Evolutionary conservation across 2,888 invertebrate species (phyloP), one percentile per base, ranked within the genome.

Genomic region (Synanthedon vespiformis): DNA sequence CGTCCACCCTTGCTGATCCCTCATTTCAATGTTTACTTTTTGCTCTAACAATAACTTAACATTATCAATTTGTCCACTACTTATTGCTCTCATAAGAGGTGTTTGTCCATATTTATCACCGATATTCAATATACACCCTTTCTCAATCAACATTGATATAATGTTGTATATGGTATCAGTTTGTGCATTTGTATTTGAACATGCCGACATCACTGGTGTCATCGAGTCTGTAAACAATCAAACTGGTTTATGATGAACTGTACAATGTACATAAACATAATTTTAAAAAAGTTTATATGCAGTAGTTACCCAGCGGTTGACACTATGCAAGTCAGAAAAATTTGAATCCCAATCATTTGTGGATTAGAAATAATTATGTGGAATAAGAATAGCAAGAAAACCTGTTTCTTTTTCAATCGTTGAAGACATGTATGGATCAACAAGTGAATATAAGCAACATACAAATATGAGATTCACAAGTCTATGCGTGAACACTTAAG

Each of bases 181-280:
- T 56, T 71, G 77, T n/a, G 76, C 77, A 56, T 87, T 89, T 60
- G 77, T 83, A 61, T 90, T 91, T n/a, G 89, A 84, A 62, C 91
- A 91, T 34, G 89, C 86, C 56, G 89, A 88, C 91, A 92, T 91
- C 52, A 92, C 69, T 22, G 90, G 88, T 44, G 91, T 91, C 52
- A 85, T 84, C n/a, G 89, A 89, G 74, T 91, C 92, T 92, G 73
- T 44, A 81, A 75, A 57, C 10, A 10, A 34, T 34, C 34, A 34
- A 6, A 34, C 34, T 34, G 34, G 1, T 34, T 50, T 50, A 16
- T 49, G 27, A 49, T 40, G 3, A 22, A 22, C 5, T 22, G 13
- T 48, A 11, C 13, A 22, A 5, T 22, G 13, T 48, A 11, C 13
- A 16, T 14, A 47, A 14, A n/a, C 13, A 44, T n/a, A 44, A 44